Evolutionary conservation across 1,140 invertebrate genomes (phyloP).

Genomic region (Drosophila murphyi): DNA sequence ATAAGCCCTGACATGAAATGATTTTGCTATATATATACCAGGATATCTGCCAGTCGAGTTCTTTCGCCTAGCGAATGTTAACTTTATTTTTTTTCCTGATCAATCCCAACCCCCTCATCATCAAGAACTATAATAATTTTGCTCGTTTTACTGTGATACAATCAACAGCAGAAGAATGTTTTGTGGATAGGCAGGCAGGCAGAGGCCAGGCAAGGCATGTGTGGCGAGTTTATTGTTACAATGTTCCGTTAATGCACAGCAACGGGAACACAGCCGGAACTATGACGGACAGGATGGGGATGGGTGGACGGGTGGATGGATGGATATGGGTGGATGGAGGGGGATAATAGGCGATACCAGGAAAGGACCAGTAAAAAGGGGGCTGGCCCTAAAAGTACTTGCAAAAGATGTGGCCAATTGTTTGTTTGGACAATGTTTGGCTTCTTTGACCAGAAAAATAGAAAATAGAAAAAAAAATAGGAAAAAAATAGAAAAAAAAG

Average conservation of each 20-base stretch:
- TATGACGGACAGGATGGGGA: not conserved
- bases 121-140: conserved; percentile 33
- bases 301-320: not conserved
- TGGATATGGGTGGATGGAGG: not conserved
- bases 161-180: conserved; percentile 10
- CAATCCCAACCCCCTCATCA: conserved; percentile 2
- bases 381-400: conserved; percentile 1
- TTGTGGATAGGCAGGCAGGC: not conserved
- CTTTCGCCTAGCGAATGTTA: too few species aligned
- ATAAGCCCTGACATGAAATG: too few species aligned
- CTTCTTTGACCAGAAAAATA: conserved; percentile 35
- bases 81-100: conserved; percentile 12
- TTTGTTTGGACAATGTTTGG: conserved; percentile 39
- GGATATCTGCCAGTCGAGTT: too few species aligned
- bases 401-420: conserved; percentile 25
- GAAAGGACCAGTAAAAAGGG: not conserved
- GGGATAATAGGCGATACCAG: not conserved
- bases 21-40: not conserved
- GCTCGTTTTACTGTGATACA: conserved; percentile 21
- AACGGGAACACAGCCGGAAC: conserved; percentile 19
- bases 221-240: conserved; percentile 39
- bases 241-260: conserved; percentile 47
- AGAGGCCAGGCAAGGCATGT: conserved; percentile 8
- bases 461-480: not conserved
- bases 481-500: not conserved